Conservation (phyloP, 2,113 vertebrate genomes). For the Phycodurus eques region DNA sequence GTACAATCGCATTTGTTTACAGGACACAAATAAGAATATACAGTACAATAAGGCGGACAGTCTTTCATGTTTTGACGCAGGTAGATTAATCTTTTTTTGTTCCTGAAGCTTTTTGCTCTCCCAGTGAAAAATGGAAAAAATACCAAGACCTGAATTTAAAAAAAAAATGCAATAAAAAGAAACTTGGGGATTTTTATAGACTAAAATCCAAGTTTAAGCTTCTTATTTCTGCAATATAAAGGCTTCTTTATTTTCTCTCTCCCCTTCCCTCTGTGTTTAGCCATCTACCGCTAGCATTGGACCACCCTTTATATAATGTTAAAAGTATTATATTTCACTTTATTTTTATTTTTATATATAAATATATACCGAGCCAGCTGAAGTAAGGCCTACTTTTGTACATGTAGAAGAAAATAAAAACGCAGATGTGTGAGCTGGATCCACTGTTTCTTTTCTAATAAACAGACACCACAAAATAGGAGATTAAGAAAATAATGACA, state of each 20-base stretch:
- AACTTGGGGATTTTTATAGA: conserved; percentile 84
- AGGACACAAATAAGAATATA: conserved; percentile 52
- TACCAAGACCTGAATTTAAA: conserved; percentile 64
- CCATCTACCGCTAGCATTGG: conserved; percentile 79
- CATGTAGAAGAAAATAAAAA: conserved; percentile 49
- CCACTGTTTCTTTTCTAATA: conserved; percentile 34
- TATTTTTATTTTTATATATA: conserved; percentile 81
- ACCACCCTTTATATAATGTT: conserved; percentile 89
- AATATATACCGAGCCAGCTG: conserved; percentile 82
- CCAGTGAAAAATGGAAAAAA: conserved; percentile 66
- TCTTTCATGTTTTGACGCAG: conserved; percentile 73
- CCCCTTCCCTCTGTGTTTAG: conserved; percentile 77
- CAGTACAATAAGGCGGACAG: conserved; percentile 34
- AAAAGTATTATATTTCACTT: conserved; percentile 88
- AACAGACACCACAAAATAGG: conserved; percentile 14
- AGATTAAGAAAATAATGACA: neutral
- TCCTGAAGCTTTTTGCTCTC: conserved; percentile 67
- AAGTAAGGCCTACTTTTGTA: conserved; percentile 80
- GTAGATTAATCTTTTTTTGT: conserved; percentile 51
- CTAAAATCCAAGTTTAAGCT: conserved; percentile 73
- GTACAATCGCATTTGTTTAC: conserved; percentile 80
- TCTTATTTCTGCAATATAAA: conserved; percentile 81
- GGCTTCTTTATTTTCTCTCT: conserved; percentile 65
- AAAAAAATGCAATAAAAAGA: conserved; percentile 32
- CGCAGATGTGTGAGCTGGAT: conserved; percentile 74